phyloP scores from a whole-genome alignment of 2,113 vertebrate species.

The Leptodactylus fuscus region DNA sequence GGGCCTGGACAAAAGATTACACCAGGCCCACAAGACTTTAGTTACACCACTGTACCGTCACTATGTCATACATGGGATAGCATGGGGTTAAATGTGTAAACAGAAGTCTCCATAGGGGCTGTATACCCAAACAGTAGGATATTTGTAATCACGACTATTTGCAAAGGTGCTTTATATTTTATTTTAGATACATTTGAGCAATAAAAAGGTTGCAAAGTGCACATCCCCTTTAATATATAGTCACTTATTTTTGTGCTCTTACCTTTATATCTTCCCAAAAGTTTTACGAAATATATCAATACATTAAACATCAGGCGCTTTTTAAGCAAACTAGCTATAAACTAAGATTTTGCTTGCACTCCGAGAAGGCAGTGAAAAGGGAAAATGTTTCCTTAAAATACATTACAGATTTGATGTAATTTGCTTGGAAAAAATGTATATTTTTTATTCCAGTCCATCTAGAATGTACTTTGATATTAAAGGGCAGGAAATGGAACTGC shows the following conservation, averaged over 20 bases:
- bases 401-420: constrained; percentile 20
- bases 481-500: constrained; percentile 37
- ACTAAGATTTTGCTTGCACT: background rate
- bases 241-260: background rate
- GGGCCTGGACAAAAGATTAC: too few species aligned
- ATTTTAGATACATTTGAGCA: background rate
- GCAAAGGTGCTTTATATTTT: background rate
- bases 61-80: too few species aligned
- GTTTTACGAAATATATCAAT: background rate
- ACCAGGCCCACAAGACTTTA: too few species aligned
- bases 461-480: constrained; percentile 42
- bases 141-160: background rate
- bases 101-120: background rate
- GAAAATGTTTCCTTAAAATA: background rate
- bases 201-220: background rate
- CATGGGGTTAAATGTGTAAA: too few species aligned
- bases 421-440: background rate
- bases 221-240: background rate
- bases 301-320: background rate
- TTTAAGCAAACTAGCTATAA: background rate
- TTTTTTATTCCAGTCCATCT: constrained; percentile 26
- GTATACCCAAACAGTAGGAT: background rate
- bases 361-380: background rate
- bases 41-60: too few species aligned
- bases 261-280: background rate